These are phyloP conservation scores for Ochotona princeps DNA, from an alignment of 2,113 vertebrate genomes.

Conservation along the genomic window DNA sequence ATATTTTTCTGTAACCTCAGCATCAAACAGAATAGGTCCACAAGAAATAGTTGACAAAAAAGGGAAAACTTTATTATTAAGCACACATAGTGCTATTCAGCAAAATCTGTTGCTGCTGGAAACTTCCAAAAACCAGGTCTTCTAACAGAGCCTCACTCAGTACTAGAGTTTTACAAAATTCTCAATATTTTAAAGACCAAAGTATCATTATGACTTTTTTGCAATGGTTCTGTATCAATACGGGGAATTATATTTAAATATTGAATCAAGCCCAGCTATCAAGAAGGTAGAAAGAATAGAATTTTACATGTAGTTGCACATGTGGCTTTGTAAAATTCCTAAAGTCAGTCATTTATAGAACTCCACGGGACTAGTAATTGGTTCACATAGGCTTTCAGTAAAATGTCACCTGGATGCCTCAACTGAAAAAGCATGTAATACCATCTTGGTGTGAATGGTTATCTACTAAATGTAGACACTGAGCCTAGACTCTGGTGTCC, in stretches of 20 bases:
- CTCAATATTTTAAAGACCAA: conserved; percentile 11
- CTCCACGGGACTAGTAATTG: not conserved
- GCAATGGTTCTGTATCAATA: not conserved
- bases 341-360: not conserved
- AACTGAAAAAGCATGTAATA: not conserved
- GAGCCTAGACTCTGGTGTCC: not conserved
- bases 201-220: not conserved
- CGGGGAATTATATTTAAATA: not conserved
- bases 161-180: conserved; percentile 38
- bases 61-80: conserved; percentile 43
- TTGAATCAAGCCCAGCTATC: not conserved
- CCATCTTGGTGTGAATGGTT: not conserved
- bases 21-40: conserved; percentile 48
- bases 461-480: not conserved
- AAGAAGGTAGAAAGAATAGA: not conserved
- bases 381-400: not conserved
- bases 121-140: conserved; percentile 53
- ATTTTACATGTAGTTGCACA: not conserved
- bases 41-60: conserved; percentile 64
- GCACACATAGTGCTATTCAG: conserved; percentile 56
- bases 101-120: conserved; percentile 41
- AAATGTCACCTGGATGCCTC: not conserved
- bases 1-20: conserved; percentile 70
- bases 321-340: not conserved
- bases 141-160: not conserved